phyloP scores from a whole-genome alignment of 2,888 invertebrate genomes.

The Pollenia labialis region DNA sequence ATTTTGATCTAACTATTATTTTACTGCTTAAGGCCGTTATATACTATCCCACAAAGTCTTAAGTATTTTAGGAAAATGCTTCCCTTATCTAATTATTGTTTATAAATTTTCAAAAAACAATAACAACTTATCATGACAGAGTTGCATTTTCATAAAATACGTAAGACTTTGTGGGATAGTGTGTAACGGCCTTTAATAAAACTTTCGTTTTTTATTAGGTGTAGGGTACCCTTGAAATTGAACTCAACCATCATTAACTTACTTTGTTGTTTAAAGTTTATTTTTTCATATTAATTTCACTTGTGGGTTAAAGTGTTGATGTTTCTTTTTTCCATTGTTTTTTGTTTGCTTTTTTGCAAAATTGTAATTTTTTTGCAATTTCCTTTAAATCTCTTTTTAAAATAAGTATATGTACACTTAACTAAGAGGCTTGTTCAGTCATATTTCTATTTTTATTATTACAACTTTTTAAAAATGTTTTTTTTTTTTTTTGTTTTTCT shows the following conservation, averaged over 20 bases:
- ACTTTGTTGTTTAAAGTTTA: slow-evolving; percentile 1
- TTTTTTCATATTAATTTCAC: slow-evolving; percentile 42
- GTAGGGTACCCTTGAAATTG: slow-evolving; percentile 26
- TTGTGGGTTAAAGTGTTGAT: slow-evolving; percentile 62
- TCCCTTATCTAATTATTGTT: too few species aligned
- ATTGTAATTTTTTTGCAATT: slow-evolving; percentile 50
- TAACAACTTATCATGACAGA: too few species aligned
- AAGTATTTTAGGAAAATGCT: too few species aligned
- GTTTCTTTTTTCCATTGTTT: slow-evolving; percentile 22
- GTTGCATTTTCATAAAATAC: too few species aligned
- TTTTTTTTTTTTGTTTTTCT: slow-evolving; percentile 16
- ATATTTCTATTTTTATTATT: slow-evolving; percentile 23
- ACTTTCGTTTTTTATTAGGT: slow-evolving; percentile 30
- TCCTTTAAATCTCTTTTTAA: slow-evolving; percentile 46
- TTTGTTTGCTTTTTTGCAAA: slow-evolving; percentile 35
- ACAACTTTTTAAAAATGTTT: slow-evolving; percentile 12
- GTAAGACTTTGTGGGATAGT: too few species aligned
- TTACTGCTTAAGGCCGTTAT: too few species aligned
- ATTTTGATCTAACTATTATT: too few species aligned
- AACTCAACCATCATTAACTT: slow-evolving; percentile 47
- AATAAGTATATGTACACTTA: neutral
- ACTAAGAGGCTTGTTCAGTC: slow-evolving; percentile 11
- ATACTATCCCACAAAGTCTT: too few species aligned
- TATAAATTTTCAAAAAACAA: too few species aligned
- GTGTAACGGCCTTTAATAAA: too few species aligned